phyloP scores from a whole-genome alignment of 2,113 vertebrate species.

The Phaethornis superciliosus region DNA sequence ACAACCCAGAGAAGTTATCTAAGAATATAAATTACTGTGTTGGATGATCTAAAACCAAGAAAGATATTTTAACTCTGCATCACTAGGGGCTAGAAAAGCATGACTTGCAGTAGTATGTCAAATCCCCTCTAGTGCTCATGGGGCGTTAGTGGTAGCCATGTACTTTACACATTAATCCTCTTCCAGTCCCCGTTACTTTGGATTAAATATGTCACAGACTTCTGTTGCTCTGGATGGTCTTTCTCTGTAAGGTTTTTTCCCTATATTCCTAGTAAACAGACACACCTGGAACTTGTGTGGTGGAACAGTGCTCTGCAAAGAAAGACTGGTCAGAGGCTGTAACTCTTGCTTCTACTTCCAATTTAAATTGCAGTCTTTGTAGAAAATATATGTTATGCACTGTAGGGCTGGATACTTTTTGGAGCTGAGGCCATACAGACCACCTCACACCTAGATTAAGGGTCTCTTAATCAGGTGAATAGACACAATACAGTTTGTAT shows the following conservation, averaged over 20 bases:
- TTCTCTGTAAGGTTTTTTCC: background rate
- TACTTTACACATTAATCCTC: background rate
- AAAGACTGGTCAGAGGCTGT: background rate
- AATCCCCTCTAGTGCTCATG: background rate
- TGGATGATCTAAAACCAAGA: background rate
- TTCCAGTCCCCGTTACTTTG: background rate
- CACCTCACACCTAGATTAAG: background rate
- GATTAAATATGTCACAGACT: background rate
- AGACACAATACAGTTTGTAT: background rate
- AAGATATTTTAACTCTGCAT: background rate
- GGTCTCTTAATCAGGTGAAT: background rate
- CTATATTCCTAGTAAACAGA: background rate
- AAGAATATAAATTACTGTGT: background rate
- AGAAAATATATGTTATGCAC: background rate
- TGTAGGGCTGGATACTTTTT: background rate
- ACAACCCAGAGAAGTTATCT: background rate
- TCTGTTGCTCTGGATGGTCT: background rate
- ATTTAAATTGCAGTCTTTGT: background rate
- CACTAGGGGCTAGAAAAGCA: background rate
- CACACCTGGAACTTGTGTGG: background rate
- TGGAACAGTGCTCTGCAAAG: background rate
- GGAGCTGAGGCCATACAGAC: background rate
- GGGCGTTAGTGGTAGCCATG: background rate
- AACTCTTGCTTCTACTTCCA: background rate
- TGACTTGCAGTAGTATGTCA: background rate